These are phyloP conservation scores for Cyanoderma ruficeps DNA, from an alignment of 2,113 vertebrate genomes.

Conservation along the genomic window DNA sequence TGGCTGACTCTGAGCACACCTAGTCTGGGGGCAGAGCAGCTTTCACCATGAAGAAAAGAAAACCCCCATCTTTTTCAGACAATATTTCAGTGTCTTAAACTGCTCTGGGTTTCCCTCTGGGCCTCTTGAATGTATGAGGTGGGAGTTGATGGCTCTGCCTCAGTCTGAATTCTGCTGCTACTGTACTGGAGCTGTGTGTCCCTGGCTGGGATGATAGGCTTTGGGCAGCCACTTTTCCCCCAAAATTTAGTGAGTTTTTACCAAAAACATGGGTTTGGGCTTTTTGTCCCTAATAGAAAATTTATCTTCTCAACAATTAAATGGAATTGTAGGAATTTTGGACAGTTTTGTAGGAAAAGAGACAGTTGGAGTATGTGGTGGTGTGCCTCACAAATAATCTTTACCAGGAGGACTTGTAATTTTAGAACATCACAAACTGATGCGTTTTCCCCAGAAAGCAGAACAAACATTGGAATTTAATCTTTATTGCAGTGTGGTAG, in stretches of 20 bases:
- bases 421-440: background rate
- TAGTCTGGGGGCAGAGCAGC: background rate
- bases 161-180: background rate
- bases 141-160: conserved; percentile 10
- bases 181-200: background rate
- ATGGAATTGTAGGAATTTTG: background rate
- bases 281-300: background rate
- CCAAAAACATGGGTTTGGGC: background rate
- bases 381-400: background rate
- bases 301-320: background rate
- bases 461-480: background rate
- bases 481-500: background rate
- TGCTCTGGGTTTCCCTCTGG: background rate
- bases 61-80: background rate
- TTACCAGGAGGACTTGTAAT: background rate
- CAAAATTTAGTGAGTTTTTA: background rate
- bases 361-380: background rate
- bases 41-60: background rate
- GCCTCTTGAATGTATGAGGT: conserved; percentile 9
- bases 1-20: background rate
- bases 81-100: conserved; percentile 30
- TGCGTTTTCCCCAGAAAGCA: background rate
- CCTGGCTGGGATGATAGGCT: background rate
- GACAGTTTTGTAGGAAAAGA: background rate
- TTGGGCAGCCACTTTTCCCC: background rate